phyloP scores from a whole-genome alignment of 2,888 invertebrate genomes.

The Nemapogon koenigi region DNA sequence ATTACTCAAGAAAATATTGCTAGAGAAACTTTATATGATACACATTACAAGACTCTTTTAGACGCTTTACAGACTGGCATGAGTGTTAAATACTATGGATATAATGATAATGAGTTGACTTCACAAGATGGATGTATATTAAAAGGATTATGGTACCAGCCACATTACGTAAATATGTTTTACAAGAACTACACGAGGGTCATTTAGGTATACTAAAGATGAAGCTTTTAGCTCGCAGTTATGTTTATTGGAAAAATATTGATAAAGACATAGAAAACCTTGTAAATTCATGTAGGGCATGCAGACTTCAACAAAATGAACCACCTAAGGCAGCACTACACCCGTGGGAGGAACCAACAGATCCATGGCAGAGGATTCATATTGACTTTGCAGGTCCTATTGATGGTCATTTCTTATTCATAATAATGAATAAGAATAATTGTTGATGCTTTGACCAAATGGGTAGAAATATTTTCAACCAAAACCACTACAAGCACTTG shows the following conservation, averaged over 20 bases:
- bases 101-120: conserved; percentile 14
- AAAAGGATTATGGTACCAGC: conserved; percentile 12
- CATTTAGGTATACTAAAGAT: conserved; percentile 22
- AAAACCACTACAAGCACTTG: too few relatives aligned
- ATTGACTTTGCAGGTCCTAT: too few relatives aligned
- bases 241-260: conserved; percentile 16
- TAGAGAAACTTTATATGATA: conserved; percentile 12
- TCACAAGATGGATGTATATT: conserved; percentile 17
- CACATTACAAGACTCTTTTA: conserved; percentile 6
- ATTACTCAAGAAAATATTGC: conserved; percentile 7
- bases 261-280: conserved; percentile 17
- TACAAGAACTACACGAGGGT: conserved; percentile 12
- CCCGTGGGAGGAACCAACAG: too few relatives aligned
- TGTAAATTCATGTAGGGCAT: too few relatives aligned
- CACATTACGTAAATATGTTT: not conserved
- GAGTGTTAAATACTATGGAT: conserved; percentile 1
- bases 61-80: conserved; percentile 7
- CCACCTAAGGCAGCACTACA: too few relatives aligned
- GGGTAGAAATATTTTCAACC: too few relatives aligned
- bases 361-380: too few relatives aligned
- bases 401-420: too few relatives aligned
- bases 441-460: too few relatives aligned
- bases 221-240: conserved; percentile 18
- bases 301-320: too few relatives aligned
- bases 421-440: too few relatives aligned